Base-by-base conservation (phyloP, 2,113 vertebrate species). In the Bucco capensis region DNA sequence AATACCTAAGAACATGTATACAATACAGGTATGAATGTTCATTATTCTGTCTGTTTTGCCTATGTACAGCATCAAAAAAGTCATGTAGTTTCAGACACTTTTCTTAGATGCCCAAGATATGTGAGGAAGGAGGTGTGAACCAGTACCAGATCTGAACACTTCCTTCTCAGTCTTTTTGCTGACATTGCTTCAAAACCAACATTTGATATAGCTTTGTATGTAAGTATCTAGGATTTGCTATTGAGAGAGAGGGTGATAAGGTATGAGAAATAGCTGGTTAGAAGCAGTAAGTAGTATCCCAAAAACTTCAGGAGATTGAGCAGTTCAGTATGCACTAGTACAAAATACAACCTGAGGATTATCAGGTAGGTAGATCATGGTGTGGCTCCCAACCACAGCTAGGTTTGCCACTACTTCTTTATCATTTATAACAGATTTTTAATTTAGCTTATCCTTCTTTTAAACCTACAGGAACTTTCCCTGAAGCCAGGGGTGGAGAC, bases 301-400 rank as follows among this genome's bases (percentile, higher is more conserved):
- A 4, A 70, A 92, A 72, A 23, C 50, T 72, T 38, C 28, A 77
- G 35, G 58, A 47, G 8, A 77, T 91, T 65, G 65, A 81, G 84
- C 30, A 17, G 10, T 72, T 96, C 64, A 66, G 61, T 91, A 91
- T 44, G 51, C 28, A 61, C 30, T 46, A 14, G 0, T 23, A 66
- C 56, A 65, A 91, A 86, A 53, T 37, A 61, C 0, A 4, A 38
- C 58, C 66, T 93, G 8, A 66, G 44, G 60, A 71, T 82, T 69
- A 82, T 53, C 44, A 47, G 31, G 49, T 49, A 53, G 30, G 12
- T 70, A 78, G 49, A 54, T 44, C 53, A 66, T 13, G 77, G 69
- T 66, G 88, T 79, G 92, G 91, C 77, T 97, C 96, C 86, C 96
- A 97, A 83, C 65, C 67, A 78, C 83, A 90, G 78, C 74, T 74